phyloP scores from a whole-genome alignment of 2,113 vertebrate genomes.

The Bufo gargarizans region DNA sequence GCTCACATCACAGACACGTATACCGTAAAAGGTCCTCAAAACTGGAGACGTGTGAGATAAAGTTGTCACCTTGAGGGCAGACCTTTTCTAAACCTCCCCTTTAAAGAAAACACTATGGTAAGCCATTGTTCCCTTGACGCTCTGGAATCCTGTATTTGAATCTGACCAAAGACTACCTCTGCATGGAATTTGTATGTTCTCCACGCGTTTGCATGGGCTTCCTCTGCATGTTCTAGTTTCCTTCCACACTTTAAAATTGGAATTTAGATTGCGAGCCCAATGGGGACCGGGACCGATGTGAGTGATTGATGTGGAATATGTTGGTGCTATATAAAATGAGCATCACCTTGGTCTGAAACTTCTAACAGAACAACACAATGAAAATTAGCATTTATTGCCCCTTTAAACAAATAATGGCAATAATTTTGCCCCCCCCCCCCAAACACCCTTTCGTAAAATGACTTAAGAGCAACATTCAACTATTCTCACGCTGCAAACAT shows the following conservation, averaged over 20 bases:
- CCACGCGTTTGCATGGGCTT: too few species aligned
- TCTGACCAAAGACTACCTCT: too few species aligned
- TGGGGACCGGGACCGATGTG: too few species aligned
- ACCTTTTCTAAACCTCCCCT: background rate
- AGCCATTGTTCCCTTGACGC: too few species aligned
- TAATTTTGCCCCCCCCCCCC: background rate
- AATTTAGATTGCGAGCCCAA: too few species aligned
- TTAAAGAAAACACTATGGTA: background rate
- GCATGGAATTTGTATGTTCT: too few species aligned
- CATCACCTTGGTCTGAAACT: background rate
- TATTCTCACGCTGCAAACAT: constrained; percentile 10
- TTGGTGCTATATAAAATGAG: background rate
- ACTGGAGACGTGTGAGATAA: background rate
- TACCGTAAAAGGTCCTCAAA: background rate
- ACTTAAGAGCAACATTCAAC: background rate
- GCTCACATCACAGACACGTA: too few species aligned
- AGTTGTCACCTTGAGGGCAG: background rate
- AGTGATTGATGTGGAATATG: too few species aligned
- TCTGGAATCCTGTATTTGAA: too few species aligned
- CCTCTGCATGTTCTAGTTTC: too few species aligned
- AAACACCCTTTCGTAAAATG: background rate
- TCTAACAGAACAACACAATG: background rate
- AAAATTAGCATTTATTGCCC: background rate
- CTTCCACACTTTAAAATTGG: too few species aligned
- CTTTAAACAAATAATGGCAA: background rate